These are phyloP conservation scores for Dolichopus griseipennis DNA, from an alignment of 2,888 invertebrate genomes.

Conservation along the genomic window DNA sequence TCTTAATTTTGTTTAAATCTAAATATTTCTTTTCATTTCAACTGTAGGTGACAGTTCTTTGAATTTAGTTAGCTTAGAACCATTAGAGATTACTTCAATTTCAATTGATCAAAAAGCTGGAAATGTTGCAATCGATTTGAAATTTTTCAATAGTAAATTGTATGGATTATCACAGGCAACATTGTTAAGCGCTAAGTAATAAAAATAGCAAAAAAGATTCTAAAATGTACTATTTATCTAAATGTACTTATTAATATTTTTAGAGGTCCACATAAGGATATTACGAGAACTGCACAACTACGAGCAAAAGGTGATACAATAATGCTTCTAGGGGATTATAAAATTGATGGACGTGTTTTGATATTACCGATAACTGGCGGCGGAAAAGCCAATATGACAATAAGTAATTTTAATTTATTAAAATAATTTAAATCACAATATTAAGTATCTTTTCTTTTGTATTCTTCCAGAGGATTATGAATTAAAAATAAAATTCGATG, in stretches of 20 bases:
- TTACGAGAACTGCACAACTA: not conserved
- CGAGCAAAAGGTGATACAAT: not conserved
- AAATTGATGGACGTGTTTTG: constrained; percentile 15
- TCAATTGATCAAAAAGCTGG: not conserved
- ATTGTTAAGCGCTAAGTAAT: not conserved
- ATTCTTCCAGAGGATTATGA: constrained; percentile 1
- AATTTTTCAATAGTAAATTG: not conserved
- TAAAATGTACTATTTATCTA: not conserved
- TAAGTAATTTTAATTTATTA: constrained; percentile 15
- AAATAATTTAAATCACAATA: no score
- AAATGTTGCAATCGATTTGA: not conserved
- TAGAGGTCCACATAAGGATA: not conserved
- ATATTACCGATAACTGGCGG: constrained; percentile 21
- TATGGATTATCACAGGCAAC: not conserved
- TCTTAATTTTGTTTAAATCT: not conserved
- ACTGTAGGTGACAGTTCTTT: constrained; percentile 27
- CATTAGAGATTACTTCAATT: not conserved
- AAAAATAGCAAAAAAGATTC: not conserved
- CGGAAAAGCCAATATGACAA: constrained; percentile 17
- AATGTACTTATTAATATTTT: not conserved
- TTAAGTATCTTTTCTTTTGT: not conserved
- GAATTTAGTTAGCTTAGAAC: constrained; percentile 30
- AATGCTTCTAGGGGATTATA: constrained; percentile 4
- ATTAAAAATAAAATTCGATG: not conserved
- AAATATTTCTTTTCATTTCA: not conserved